Percentiles rank a stretch among this genome's conserved stretches.
Conservation (phyloP, 2,888 invertebrate genomes). For the Mythimna albipuncta region DNA sequence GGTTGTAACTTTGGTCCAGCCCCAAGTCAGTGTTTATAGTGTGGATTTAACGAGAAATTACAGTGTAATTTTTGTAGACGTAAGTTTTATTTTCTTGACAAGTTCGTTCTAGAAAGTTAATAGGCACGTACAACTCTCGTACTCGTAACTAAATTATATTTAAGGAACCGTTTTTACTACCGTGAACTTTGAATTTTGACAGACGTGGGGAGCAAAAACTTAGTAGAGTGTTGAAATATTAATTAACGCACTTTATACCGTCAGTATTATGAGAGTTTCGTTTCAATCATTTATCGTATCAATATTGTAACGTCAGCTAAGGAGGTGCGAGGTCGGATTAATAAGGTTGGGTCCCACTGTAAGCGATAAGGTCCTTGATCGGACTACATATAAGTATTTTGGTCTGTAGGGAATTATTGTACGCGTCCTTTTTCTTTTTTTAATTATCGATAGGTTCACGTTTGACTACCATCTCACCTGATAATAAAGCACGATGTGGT, state of each 20-base stretch:
- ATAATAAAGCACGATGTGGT: no score
- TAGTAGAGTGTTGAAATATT: slow-evolving; percentile 70
- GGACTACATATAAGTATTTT: no score
- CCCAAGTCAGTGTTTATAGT: no score
- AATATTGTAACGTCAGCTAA: slow-evolving; percentile 81
- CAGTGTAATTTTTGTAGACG: neutral
- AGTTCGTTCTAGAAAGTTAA: neutral
- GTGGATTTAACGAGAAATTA: no score
- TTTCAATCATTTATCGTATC: slow-evolving; percentile 61
- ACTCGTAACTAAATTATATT: neutral
- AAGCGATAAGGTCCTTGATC: slow-evolving; percentile 15
- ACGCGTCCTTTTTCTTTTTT: no score
- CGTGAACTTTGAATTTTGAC: slow-evolving; percentile 25
- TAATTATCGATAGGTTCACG: no score
- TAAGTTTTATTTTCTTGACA: neutral
- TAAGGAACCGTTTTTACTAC: neutral
- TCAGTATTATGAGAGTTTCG: slow-evolving; percentile 41
- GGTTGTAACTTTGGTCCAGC: no score
- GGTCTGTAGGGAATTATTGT: no score
- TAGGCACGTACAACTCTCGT: neutral
- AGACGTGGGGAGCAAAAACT: slow-evolving; percentile 65
- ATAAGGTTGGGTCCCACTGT: slow-evolving; percentile 13
- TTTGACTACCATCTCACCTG: no score
- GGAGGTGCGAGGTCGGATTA: slow-evolving; percentile 58
- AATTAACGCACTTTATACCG: slow-evolving; percentile 71